Evolutionary conservation across 2,113 vertebrate genomes (phyloP), one percentile per base, ranked within the genome.

Genomic region (Dipodomys stephensi): DNA sequence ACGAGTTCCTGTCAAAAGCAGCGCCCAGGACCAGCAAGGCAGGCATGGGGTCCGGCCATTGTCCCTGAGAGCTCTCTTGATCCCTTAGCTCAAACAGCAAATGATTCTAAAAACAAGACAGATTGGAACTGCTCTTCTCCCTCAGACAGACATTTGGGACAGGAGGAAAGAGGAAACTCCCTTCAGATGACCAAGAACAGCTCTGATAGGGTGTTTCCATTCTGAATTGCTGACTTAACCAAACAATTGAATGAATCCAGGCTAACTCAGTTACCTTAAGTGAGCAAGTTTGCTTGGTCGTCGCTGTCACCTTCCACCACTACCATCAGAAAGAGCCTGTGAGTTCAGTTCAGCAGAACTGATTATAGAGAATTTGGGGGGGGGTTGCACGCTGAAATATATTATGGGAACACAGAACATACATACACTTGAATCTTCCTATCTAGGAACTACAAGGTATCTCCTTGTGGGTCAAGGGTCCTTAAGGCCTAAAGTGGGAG

Each of bases 31-130:
- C 60, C 22, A 16, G n/a, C 9, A 30, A 27, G 28, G 23, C 39
- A 16, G 11, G 71, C 5, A 18, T 27, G 20, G 6, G 19, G 49
- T 30, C 30, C 0, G 53, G 12, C 15, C 9, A 44, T 0, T 0
- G 1, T 30, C 46, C 23, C n/a, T 4, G 13, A 57, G 72, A 35
- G 30, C 71, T 22, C 62, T 18, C 80, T 13, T 11, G 67, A 44
- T 39, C 65, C 27, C 19, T 77, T 10, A 1, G 39, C 60, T 71
- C 32, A 39, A 81, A 65, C 3, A 0, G 12, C 6, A 3, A 39
- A 6, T 10, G 46, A 25, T 19, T 23, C 86, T 69, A 16, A 15
- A 46, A 32, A 23, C 2, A 4, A 4, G 11, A 27, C 1, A 6
- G 27, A 28, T 16, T 57, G 53, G 53, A 6, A 7, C 4, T 6